Base-by-base conservation (phyloP, 2,888 invertebrate species). In the Branchellion lobata region DNA sequence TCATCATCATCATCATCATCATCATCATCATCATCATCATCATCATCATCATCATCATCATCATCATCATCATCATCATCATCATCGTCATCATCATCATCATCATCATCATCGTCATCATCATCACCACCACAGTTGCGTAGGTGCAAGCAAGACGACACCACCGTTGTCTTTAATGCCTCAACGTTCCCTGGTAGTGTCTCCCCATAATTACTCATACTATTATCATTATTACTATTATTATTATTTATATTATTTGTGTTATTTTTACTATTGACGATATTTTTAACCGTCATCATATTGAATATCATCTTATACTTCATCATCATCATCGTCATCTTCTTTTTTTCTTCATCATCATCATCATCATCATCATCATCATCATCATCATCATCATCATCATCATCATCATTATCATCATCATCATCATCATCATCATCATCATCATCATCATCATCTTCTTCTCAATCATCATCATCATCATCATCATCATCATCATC, bases 361-460 rank as follows among this genome's bases (percentile, higher is more conserved):
- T 71, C 79, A 79, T 79, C 71, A 71, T 40, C 78, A 69, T 57
- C 65, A 73, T 65, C 78, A 36, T 31, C 68, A 69, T 78, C 69
- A 78, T 69, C 79, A 71, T 71, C 71, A 72, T 69, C 72, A 69
- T 65, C 69, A 78, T 69, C 78, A 33, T 53, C 53, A 51, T 53
- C 36, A 68, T 69, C 79, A 82, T 83, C 80, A 84, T 47, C 65
- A 79, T 78, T 78, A 78, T 57, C 72, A 79, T 81, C 80, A 79
- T 81, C 72, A 72, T 79, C 79, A 76, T 79, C 68, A 79, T 72
- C 77, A 79, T 79, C 53, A 79, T 81, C 76, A 81, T 79, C 77
- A 80, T 79, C 80, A 80, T 81, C 77, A 81, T 79, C 80, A 81
- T 79, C 79, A 81, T 81, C 78, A 81, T 81, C 80, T 79, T 81